Percentiles rank a stretch among this genome's conserved stretches.
These are phyloP conservation scores for Phortica magna DNA, from an alignment of 2,888 invertebrate species.

Conservation along the genomic window DNA sequence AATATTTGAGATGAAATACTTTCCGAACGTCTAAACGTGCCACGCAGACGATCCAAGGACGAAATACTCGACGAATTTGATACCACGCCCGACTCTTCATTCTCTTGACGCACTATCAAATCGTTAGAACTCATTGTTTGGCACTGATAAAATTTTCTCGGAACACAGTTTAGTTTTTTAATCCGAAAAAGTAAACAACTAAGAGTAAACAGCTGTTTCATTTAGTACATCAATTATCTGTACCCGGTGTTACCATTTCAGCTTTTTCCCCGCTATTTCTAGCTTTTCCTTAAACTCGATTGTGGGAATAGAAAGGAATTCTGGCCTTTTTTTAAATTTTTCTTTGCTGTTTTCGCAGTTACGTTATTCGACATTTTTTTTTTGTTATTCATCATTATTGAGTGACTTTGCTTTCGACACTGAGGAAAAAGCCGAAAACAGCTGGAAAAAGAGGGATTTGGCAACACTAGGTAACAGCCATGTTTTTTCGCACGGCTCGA, in stretches of 20 bases:
- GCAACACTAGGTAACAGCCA: constrained; percentile 11
- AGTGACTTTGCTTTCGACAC: too few relatives aligned
- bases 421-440: too few relatives aligned
- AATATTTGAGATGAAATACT: constrained; percentile 74
- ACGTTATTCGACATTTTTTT: neutral
- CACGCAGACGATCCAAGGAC: constrained; percentile 75
- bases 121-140: constrained; percentile 71
- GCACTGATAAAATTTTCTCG: constrained; percentile 21
- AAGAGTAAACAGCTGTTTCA: constrained; percentile 8
- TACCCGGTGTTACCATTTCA: neutral
- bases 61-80: constrained; percentile 46
- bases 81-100: constrained; percentile 66
- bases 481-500: constrained; percentile 40
- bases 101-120: constrained; percentile 72
- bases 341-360: too few relatives aligned
- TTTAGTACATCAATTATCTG: too few relatives aligned
- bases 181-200: constrained; percentile 11
- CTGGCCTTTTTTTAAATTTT: too few relatives aligned
- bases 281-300: too few relatives aligned
- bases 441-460: too few relatives aligned
- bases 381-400: too few relatives aligned
- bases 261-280: too few relatives aligned
- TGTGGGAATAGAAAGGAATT: too few relatives aligned
- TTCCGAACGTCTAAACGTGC: constrained; percentile 76
- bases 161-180: constrained; percentile 26